Percentiles rank a stretch among this genome's conserved stretches.
These are phyloP conservation scores for Hypotaenidia philippensis DNA, from an alignment of 2,797 vertebrate species.

Conservation along the genomic window DNA sequence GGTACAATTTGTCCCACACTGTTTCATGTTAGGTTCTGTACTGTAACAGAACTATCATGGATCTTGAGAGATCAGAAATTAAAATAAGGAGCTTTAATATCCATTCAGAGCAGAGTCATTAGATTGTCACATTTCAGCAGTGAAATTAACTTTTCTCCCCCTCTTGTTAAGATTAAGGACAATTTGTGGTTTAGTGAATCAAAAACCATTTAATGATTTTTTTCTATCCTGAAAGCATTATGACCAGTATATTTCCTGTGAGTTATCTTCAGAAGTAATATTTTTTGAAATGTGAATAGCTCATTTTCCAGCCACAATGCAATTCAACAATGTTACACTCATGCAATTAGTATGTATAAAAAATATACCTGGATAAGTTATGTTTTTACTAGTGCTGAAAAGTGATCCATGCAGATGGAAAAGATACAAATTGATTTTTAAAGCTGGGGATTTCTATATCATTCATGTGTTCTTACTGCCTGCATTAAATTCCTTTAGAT, in stretches of 20 bases:
- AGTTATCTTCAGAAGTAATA: not conserved
- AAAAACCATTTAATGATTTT: not conserved
- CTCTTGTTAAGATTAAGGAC: not conserved
- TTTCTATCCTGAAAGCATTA: not conserved
- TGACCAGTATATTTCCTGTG: not conserved
- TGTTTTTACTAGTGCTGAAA: not conserved
- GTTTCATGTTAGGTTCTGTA: not conserved
- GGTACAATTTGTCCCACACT: not conserved
- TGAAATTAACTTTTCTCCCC: not conserved
- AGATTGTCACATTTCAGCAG: not conserved
- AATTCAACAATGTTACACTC: not conserved
- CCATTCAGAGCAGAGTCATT: not conserved
- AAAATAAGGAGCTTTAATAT: not conserved
- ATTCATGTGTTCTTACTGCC: not conserved
- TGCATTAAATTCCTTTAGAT: not conserved
- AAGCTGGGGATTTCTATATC: not conserved
- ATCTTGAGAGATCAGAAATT: not conserved
- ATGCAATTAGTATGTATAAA: not conserved
- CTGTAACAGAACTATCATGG: not conserved
- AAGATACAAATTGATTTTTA: not conserved
- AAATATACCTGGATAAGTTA: not conserved
- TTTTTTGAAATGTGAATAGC: not conserved
- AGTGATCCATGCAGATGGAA: not conserved
- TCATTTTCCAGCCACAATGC: not conserved
- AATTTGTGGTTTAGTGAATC: not conserved